A percentile compares a stretch with the other conserved stretches of the same genome.
phyloP scores from a whole-genome alignment of 2,888 invertebrate species.

The Apamea monoglypha region DNA sequence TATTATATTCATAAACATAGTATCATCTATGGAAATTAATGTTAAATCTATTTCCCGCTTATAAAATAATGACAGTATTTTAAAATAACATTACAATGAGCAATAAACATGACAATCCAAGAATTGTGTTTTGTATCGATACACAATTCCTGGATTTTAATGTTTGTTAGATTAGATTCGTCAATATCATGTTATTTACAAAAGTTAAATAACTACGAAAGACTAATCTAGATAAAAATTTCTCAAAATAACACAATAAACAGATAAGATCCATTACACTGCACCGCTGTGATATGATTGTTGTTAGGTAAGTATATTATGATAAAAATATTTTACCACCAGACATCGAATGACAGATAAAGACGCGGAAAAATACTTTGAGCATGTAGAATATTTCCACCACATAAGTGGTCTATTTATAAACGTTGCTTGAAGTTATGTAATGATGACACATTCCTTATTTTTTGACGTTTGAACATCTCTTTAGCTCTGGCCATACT shows the following conservation, averaged over 20 bases:
- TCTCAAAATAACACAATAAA: constrained; percentile 1
- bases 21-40: no score
- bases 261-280: not conserved
- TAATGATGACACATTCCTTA: not conserved
- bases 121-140: not conserved
- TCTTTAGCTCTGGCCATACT: not conserved
- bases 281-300: not conserved
- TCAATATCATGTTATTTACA: not conserved
- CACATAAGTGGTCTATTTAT: not conserved
- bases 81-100: not conserved
- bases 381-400: not conserved
- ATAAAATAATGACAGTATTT: not conserved
- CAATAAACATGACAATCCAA: not conserved
- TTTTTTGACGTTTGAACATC: not conserved
- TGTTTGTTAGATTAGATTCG: not conserved
- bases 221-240: not conserved
- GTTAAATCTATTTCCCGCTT: not conserved
- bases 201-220: not conserved
- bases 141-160: not conserved
- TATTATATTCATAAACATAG: no score
- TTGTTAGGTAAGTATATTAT: not conserved
- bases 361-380: constrained; percentile 14
- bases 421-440: not conserved
- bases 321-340: not conserved
- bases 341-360: constrained; percentile 1